Percentiles rank a stretch among this genome's conserved stretches.
These are phyloP conservation scores for Sesamia inferens DNA, from an alignment of 2,888 invertebrate species.

Conservation along the genomic window DNA sequence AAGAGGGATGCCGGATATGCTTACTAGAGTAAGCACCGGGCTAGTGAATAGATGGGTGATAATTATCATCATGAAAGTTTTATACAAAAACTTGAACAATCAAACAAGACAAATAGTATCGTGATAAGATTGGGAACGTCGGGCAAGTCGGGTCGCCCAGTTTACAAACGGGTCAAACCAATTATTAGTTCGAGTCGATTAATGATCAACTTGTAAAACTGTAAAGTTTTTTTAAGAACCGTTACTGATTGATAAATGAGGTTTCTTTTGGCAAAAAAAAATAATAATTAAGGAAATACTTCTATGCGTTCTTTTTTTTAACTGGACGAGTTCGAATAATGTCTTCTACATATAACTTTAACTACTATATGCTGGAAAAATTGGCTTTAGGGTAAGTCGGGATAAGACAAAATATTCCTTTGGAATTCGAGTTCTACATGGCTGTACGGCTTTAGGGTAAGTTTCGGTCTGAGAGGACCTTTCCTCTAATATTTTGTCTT, in stretches of 20 bases:
- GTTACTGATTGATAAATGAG: not conserved
- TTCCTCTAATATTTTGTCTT: not conserved
- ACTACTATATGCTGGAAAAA: not conserved
- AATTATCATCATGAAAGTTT: conserved; percentile 10
- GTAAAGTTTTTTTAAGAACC: not conserved
- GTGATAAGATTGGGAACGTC: conserved; percentile 7
- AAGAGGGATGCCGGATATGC: too few relatives aligned
- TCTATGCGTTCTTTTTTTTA: not conserved
- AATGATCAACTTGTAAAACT: not conserved
- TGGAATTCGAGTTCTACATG: too few relatives aligned
- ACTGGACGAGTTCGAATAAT: not conserved
- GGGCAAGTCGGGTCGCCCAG: conserved; percentile 6
- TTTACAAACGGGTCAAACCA: conserved; percentile 35
- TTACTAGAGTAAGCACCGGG: too few relatives aligned
- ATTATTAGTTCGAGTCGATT: conserved; percentile 3
- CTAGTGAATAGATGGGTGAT: too few relatives aligned
- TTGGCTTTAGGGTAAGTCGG: not conserved
- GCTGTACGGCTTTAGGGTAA: not conserved
- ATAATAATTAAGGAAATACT: not conserved
- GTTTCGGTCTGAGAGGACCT: too few relatives aligned
- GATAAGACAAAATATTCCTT: too few relatives aligned
- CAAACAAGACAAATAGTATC: conserved; percentile 25
- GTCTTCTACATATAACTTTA: not conserved
- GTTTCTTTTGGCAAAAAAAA: not conserved
- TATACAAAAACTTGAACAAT: conserved; percentile 14